Evolutionary conservation across 2,888 invertebrate genomes (phyloP).

Genomic region (Strigamia maritima): DNA sequence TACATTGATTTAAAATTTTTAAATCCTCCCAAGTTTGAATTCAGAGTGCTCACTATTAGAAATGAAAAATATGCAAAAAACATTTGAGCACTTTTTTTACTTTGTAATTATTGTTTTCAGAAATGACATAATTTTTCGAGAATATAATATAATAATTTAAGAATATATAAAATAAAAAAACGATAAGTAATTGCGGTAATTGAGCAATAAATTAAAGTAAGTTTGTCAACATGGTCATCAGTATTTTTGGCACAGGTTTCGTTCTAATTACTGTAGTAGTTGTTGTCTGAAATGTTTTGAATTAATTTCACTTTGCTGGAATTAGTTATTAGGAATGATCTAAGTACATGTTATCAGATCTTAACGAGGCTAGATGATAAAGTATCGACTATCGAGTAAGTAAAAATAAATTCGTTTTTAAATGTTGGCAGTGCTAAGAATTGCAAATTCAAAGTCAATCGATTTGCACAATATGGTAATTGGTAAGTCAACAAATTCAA

Average conservation of each 20-base stretch:
- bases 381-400: background rate
- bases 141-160: background rate
- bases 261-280: background rate
- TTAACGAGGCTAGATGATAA: background rate
- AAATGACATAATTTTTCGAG: too few relatives aligned
- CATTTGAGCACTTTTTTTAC: background rate
- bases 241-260: slow-evolving; percentile 1
- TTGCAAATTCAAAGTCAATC: background rate
- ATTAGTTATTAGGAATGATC: background rate
- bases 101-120: too few relatives aligned
- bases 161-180: background rate
- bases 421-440: slow-evolving; percentile 1
- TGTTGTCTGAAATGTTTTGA: too few relatives aligned
- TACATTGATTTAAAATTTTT: background rate
- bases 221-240: background rate
- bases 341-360: slow-evolving; percentile 9
- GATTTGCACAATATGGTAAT: too few relatives aligned
- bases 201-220: background rate
- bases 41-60: background rate
- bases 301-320: too few relatives aligned
- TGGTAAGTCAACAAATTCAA: background rate
- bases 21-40: background rate
- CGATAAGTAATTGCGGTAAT: background rate
- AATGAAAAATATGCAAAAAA: background rate
- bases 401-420: background rate